Evolutionary conservation across 2,888 invertebrate genomes (phyloP).

Genomic region (Carcina quercana): DNA sequence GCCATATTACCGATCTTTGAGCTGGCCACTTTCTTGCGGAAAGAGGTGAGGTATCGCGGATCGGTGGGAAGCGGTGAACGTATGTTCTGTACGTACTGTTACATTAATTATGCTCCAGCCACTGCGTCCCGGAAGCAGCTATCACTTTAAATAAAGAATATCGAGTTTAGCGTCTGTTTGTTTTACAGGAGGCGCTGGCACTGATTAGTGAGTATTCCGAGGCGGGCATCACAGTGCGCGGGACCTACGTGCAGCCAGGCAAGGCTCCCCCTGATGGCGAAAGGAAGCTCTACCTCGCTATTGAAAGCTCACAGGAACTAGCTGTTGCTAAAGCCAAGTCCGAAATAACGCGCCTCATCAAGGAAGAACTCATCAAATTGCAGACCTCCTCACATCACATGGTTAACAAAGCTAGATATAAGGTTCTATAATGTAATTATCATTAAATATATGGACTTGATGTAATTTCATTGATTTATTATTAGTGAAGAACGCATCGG

Average conservation of each 20-base stretch:
- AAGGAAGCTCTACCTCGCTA: constrained; percentile 96
- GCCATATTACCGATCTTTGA: too few relatives aligned
- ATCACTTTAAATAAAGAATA: too few relatives aligned
- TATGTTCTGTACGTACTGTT: too few relatives aligned
- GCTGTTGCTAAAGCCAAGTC: constrained; percentile 97
- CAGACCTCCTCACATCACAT: constrained; percentile 90
- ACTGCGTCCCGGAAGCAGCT: too few relatives aligned
- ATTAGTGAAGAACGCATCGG: too few relatives aligned
- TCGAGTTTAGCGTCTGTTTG: not conserved
- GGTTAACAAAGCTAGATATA: constrained; percentile 94
- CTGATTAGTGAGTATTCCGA: constrained; percentile 99
- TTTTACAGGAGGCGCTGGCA: constrained; percentile 90
- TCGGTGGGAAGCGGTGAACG: too few relatives aligned
- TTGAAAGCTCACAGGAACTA: constrained; percentile 97
- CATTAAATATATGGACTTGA: too few relatives aligned
- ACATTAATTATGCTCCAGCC: too few relatives aligned
- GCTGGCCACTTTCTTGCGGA: too few relatives aligned
- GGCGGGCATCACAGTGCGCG: constrained; percentile 98
- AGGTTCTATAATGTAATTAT: constrained; percentile 82
- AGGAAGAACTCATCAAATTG: constrained; percentile 96
- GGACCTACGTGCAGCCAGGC: constrained; percentile 95
- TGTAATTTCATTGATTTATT: too few relatives aligned
- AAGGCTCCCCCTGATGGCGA: constrained; percentile 94
- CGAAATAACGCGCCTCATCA: constrained; percentile 97
- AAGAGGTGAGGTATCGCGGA: too few relatives aligned